Evolutionary conservation across 2,797 vertebrate species (phyloP), one percentile per base, ranked within the genome.

Genomic region (Cynopterus sphinx): DNA sequence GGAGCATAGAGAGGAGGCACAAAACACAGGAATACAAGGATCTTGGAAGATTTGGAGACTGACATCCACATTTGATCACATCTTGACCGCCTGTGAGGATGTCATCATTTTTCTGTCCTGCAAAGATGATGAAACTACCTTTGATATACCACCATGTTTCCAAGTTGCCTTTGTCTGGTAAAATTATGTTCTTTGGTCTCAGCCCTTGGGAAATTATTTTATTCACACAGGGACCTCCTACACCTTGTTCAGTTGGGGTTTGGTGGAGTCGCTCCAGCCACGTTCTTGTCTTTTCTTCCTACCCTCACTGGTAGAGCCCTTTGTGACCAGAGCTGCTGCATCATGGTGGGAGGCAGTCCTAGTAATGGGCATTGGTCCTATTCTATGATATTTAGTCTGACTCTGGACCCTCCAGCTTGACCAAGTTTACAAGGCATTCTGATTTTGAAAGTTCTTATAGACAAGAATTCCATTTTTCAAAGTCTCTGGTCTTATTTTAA

Each of bases 331-430:
- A 84, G n/a, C 26, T 49, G 28, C 22, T 49, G 21, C 17, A 36
- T 41, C 24, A 36, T 5, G 9, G 9, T 13, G 13, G 21, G 26
- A 12, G 28, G 24, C 26, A 36, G 19, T 73, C 6, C 31, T 8
- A 22, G 4, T 0, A 1, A 26, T 31, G 6, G 17, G 9, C n/a
- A 17, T 39, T 15, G 24, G 7, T 59, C 39, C 28, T 2, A 57
- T 4, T 21, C 49, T 36, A 17, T 43, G n/a, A 3, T 67, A 43
- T 83, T 55, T 31, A 77, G 19, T n/a, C 24, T 57, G 57, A 77
- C 13, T 11, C 24, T 55, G 41, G 7, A 2, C 10, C 9, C n/a
- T 75, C 17, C 36, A 73, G 39, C 19, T 22, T 55, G 63, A 55
- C 9, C n/a, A 24, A 24, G 8, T 61, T 41, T 9, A 49, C 2